These are phyloP conservation scores for Myotis findleyi DNA, from an alignment of 2,797 vertebrate genomes.

Conservation along the genomic window DNA sequence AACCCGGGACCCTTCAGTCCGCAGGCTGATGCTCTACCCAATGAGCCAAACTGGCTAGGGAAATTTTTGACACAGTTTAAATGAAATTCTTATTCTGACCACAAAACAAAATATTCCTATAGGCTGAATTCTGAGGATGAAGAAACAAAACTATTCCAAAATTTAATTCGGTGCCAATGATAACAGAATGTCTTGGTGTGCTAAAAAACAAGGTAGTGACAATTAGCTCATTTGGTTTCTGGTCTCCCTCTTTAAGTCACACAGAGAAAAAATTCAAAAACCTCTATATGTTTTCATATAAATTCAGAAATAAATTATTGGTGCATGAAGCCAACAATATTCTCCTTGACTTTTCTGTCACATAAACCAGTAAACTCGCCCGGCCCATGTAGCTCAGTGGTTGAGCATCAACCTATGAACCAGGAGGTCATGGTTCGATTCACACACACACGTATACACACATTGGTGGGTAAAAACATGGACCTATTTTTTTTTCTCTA, in stretches of 20 bases:
- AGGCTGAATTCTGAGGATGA: conserved; percentile 2
- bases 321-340: too few relatives aligned
- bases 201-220: not conserved
- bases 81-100: conserved; percentile 38
- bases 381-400: too few relatives aligned
- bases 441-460: not conserved
- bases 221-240: not conserved
- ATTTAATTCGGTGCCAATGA: conserved; percentile 30
- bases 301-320: conserved; percentile 38
- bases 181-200: not conserved
- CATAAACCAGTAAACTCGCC: too few relatives aligned
- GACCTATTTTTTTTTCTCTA: not conserved
- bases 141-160: conserved; percentile 53
- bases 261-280: not conserved
- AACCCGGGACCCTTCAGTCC: too few relatives aligned
- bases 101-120: conserved; percentile 35
- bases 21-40: too few relatives aligned
- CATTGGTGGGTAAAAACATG: not conserved
- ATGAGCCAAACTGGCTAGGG: too few relatives aligned
- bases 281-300: not conserved
- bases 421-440: too few relatives aligned
- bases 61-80: not conserved
- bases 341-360: too few relatives aligned
- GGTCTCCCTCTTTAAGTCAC: conserved; percentile 15
- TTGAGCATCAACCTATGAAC: too few relatives aligned